Evolutionary conservation across 2,797 vertebrate species (phyloP), one percentile per base, ranked within the genome.

Genomic region (Megaceryle alcyon): DNA sequence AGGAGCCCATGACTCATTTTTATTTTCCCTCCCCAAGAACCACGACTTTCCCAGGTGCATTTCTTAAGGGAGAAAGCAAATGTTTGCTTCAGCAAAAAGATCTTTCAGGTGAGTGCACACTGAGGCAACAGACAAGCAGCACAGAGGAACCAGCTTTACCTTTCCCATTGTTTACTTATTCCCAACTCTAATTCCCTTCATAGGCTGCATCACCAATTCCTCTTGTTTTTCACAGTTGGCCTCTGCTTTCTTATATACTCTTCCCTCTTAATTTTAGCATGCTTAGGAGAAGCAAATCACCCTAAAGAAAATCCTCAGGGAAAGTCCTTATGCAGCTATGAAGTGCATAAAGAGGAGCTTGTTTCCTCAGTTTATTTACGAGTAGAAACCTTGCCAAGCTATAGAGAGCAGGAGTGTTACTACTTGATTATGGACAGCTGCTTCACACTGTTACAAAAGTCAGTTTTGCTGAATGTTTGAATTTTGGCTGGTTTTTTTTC

Each of bases 361-460:
- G 86, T 96, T 93, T 93, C 64, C 83, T 95, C 26, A 63, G 49
- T 46, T 87, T 94, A 92, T 86, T 85, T 79, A 95, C 1, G 3
- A 80, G 82, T 44, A 87, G 90, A 94, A 92, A 82, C 51, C 43
- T 79, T 82, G 90, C 91, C 96, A 97, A 96, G 81, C 48, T 92
- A 49, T 66, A 86, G 92, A 86, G 70, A 85, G 57, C 80, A 65
- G 61, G 72, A 92, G 60, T 90, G 89, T 94, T 92, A 92, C 85
- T 82, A 57, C 66, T 94, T 92, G 94, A 88, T 88, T 90, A 80
- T 2, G 31, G 91, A 88, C 92, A 96, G 91, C 94, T 96, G 96
- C 75, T 96, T 96, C 61, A 65, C 75, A 71, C 89, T 59, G 21
- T 69, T 91, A 83, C 20, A 61, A 93, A 85, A 92, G 57, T 61